These are phyloP conservation scores for Phoxinus phoxinus DNA, from an alignment of 2,113 vertebrate species.

Conservation along the genomic window DNA sequence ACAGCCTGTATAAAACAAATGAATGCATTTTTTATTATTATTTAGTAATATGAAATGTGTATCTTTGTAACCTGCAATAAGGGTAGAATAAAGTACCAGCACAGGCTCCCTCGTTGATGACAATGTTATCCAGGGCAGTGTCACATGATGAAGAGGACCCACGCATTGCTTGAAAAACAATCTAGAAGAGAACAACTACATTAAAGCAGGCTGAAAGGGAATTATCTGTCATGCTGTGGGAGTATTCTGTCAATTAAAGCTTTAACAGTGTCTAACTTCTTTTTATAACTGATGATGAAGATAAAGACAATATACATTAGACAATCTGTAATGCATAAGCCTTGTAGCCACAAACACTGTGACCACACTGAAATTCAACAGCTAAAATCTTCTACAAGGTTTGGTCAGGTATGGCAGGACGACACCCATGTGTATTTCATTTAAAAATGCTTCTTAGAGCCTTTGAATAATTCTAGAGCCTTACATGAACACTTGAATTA, in stretches of 20 bases:
- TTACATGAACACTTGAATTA: no score
- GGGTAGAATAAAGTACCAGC: slow-evolving; percentile 56
- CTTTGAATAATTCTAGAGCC: no score
- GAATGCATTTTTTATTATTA: neutral
- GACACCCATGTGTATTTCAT: no score
- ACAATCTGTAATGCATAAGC: no score
- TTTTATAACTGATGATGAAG: no score
- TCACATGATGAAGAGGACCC: slow-evolving; percentile 70
- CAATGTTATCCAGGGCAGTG: slow-evolving; percentile 78
- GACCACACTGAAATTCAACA: no score
- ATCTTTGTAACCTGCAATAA: slow-evolving; percentile 1
- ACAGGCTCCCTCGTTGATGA: slow-evolving; percentile 77
- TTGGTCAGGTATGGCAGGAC: neutral
- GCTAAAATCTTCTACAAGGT: neutral
- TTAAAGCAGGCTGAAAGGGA: neutral
- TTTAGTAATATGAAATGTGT: neutral
- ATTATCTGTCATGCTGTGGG: neutral
- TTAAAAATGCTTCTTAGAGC: no score
- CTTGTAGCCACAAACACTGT: no score
- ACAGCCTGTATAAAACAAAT: slow-evolving; percentile 69
- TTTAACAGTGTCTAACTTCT: neutral
- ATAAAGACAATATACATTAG: no score
- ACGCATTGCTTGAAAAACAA: slow-evolving; percentile 76
- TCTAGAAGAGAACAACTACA: slow-evolving; percentile 59
- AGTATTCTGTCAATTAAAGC: neutral